phyloP scores from a whole-genome alignment of 2,113 vertebrate genomes.

The Gopherus evgoodei region DNA sequence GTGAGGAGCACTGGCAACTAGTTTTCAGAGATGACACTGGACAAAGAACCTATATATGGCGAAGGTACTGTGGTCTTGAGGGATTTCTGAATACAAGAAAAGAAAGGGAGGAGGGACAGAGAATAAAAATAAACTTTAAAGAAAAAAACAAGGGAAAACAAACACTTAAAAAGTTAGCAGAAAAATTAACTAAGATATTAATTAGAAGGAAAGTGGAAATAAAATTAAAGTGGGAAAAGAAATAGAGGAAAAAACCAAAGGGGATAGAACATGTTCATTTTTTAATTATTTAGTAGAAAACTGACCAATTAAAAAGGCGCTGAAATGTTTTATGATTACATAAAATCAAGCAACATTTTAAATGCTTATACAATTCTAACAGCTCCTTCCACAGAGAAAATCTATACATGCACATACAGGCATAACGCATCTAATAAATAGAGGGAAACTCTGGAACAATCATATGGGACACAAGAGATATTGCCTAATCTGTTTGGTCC shows the following conservation, averaged over 20 bases:
- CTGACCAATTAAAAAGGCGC: background rate
- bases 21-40: background rate
- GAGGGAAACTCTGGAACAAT: background rate
- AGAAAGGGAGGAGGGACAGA: background rate
- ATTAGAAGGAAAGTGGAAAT: background rate
- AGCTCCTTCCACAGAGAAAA: background rate
- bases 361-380: background rate
- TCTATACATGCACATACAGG: background rate
- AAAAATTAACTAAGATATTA: background rate
- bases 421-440: background rate
- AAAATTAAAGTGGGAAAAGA: background rate
- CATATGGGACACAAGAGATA: background rate
- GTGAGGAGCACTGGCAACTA: background rate
- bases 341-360: background rate
- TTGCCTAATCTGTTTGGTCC: background rate
- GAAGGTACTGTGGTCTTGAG: background rate
- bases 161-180: background rate
- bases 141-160: background rate
- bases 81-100: background rate
- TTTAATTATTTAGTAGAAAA: background rate
- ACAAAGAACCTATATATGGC: background rate
- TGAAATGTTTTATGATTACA: background rate
- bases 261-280: background rate
- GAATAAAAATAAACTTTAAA: background rate
- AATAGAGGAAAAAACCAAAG: background rate